Evolutionary conservation across 1,140 invertebrate genomes (phyloP), one percentile per base, ranked within the genome.

Genomic region (Penaeus japonicus): DNA sequence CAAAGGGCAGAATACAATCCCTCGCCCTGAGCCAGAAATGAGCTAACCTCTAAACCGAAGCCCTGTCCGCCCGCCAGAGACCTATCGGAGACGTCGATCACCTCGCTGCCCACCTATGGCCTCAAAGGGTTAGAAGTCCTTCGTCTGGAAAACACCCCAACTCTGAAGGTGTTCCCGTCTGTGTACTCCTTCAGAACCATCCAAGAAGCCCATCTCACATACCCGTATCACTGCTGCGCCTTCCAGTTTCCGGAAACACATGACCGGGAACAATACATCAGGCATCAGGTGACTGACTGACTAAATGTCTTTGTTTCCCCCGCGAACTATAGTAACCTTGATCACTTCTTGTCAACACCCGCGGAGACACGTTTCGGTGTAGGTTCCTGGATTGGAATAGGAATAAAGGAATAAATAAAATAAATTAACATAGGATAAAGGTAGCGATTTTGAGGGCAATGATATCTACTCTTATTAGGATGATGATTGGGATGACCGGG

Each of bases 221-320:
- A 97, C 93, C 95, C 96, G 27, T 97, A 97, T 92, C 97, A 98
- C 91, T 98, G 97, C 93, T 98, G 97, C 92, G 96, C 97, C 2
- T 98, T 98, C 92, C 94, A 95, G 91, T 96, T 95, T 92, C 96
- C 96, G 1, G 95, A 95, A 85, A 94, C 94, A 35, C 96, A 97
- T 91, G 94, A 96, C 92, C 96, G 96, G 0, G 91, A 92, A 15
- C 92, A 94, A 53, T 95, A 93, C 88, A 91, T 91, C 22, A 89
- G 90, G 80, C 90, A 92, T 84, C 86, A 91, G 91, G 92, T 92
- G 77, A 91, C 92, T 89, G 77, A 91, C 92, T 89, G 4, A 7
- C n/a, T 70, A 4, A 30, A 17, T n/a, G 62, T 17, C 62, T n/a
- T 12, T 20, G 30, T 7, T 20, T n/a, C 15, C 5, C 62, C 62